A percentile compares a stretch with the other conserved stretches of the same genome.
Conservation (phyloP, 2,797 vertebrate genomes). For the Coluber constrictor region DNA sequence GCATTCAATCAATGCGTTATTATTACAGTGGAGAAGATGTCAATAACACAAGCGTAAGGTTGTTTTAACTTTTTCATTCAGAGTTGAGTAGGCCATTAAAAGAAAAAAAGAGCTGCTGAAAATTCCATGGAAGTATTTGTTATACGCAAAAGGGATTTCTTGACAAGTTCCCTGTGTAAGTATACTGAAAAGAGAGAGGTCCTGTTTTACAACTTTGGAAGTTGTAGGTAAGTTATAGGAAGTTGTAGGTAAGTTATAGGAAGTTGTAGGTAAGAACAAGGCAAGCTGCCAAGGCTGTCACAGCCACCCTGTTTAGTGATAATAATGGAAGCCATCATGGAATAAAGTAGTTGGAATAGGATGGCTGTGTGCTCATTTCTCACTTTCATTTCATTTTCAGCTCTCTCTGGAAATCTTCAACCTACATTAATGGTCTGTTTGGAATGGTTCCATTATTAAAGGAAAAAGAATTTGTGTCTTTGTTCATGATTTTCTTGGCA, state of each 20-base stretch:
- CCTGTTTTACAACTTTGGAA: background rate
- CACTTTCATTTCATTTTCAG: background rate
- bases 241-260: background rate
- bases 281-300: background rate
- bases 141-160: background rate
- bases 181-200: background rate
- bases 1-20: background rate
- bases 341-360: background rate
- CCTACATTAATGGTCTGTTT: background rate
- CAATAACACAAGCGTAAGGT: background rate
- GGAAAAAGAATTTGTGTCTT: background rate
- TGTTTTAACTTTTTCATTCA: background rate
- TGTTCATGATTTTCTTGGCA: background rate
- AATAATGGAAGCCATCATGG: background rate
- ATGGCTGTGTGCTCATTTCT: background rate
- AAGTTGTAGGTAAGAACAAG: background rate
- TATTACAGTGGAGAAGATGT: background rate
- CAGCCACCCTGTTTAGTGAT: background rate
- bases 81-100: background rate
- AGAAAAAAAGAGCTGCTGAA: background rate
- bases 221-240: too few species aligned
- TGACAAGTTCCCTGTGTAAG: background rate
- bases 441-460: conserved; percentile 23
- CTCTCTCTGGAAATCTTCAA: background rate
- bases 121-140: background rate